Base-by-base conservation (phyloP, 53 echinoderm and acorn worm genomes). In the Mesocentrotus franciscanus region DNA sequence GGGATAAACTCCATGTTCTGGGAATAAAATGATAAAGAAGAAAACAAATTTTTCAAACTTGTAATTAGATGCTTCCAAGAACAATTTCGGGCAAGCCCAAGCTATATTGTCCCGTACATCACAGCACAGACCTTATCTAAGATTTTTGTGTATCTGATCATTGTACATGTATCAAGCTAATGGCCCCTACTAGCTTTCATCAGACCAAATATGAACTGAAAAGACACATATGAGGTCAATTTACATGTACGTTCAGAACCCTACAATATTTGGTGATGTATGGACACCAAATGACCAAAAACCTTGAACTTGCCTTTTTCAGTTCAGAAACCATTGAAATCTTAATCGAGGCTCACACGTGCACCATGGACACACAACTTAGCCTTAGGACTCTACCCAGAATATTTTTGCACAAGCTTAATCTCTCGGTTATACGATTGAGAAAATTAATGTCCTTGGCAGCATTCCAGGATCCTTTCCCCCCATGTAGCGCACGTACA, bases 1-100 rank as follows among this genome's bases (percentile, higher is more conserved):
- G 89, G 93, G 49, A 96, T 32, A 35, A 97, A 97, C 15, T 74
- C 75, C 92, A 92, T 92, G 26, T 30, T 60, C 84, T 84, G 10
- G 0, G 42, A 20, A 78, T 78, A 30, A 78, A 33, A 33, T 13
- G 34, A 78, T 30, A 78, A 30, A 78, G 34, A 78, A 8, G 11
- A 14, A 13, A 30, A n/a, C 32, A 33, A 9, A 78, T 34, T 11
- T n/a, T 78, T 78, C 78, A 34, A 30, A 33, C 11, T n/a, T 0
- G 76, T 33, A 76, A 33, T 76, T 33, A 15, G 32, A 5, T 33
- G 26, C 26, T 32, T 76, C 33, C 26, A 33, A 76, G 10, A 33
- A 74, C 26, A n/a, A 26, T 1, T 74, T 26, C 10, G 14, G 27
- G 27, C 72, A 72, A 72, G 24, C 24, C 24, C 27, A 64, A 18